A percentile compares a stretch with the other conserved stretches of the same genome.
phyloP scores from a whole-genome alignment of 2,113 vertebrate species.

The Colius striatus region DNA sequence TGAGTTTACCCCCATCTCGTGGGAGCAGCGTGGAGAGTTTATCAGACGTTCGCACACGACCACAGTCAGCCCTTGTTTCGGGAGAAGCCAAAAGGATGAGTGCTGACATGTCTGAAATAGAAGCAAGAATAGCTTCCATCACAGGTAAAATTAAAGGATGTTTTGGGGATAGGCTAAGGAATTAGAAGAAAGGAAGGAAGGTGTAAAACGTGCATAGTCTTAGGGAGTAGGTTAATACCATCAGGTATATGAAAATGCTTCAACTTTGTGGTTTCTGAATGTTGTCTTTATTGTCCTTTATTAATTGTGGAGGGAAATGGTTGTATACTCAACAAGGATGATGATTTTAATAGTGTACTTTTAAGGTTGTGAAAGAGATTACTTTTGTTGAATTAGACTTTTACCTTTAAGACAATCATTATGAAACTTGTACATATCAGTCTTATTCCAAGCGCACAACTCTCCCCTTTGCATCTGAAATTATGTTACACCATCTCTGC shows the following conservation, averaged over 20 bases:
- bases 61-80: constrained; percentile 78
- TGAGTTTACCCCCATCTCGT: constrained; percentile 90
- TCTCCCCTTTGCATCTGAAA: background rate
- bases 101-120: constrained; percentile 94
- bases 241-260: background rate
- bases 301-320: background rate
- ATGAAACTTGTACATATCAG: background rate
- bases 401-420: background rate
- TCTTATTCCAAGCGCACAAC: background rate
- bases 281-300: background rate
- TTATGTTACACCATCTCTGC: background rate
- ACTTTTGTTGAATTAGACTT: background rate
- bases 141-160: constrained; percentile 83
- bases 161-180: background rate
- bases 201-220: background rate
- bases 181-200: background rate
- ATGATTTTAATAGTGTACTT: background rate
- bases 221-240: background rate
- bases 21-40: constrained; percentile 95
- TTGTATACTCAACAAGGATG: background rate
- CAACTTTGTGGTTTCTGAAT: background rate
- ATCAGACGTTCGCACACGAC: constrained; percentile 76
- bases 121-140: constrained; percentile 86
- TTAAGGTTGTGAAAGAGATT: background rate
- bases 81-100: constrained; percentile 94